Base-by-base conservation (phyloP, 2,113 vertebrate genomes). In the Coracopsis vasa region DNA sequence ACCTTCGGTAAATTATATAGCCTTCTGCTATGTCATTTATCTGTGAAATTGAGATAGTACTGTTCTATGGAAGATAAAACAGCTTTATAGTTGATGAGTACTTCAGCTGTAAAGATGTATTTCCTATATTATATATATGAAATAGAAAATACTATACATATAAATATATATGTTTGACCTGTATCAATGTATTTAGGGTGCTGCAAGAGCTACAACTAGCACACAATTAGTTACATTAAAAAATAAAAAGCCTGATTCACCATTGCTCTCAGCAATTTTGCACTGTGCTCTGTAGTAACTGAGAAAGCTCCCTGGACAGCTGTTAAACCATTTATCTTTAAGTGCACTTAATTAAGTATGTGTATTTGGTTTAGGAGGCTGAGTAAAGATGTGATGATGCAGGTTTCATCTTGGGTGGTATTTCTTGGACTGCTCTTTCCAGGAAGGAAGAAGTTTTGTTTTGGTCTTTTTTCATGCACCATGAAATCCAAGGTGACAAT, bases 311-410 rank as follows among this genome's bases (percentile, higher is more conserved):
- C 47, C 66, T 60, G 45, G 66, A 54, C 21, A 90, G 58, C 80
- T 83, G 35, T 83, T 86, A 65, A 81, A 70, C 42, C 54, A 84
- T 71, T 83, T 91, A 60, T 23, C 86, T 90, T 75, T 72, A 80
- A 79, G 44, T 74, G 50, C 54, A 67, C 54, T 83, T 92, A 75
- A 88, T 77, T 88, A 88, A n/a, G 15, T 29, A 42, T 4, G 9
- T 62, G 31, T 70, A 69, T 79, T 91, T 92, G 37, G 86, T 80
- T 94, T 50, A 92, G 53, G 41, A 92, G 35, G 41, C 45, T 66
- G 58, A 65, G 39, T 47, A 51, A 92, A 90, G 39, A 88, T 37
- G 47, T 2, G 10, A 48, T 53, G 72, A 39, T 64, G 82, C 39
- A 88, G 41, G 20, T 71, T 93, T 86, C 53, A 47, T 42, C 31